Base-by-base conservation (phyloP, 2,888 invertebrate species). In the Cheilosia scutellata region DNA sequence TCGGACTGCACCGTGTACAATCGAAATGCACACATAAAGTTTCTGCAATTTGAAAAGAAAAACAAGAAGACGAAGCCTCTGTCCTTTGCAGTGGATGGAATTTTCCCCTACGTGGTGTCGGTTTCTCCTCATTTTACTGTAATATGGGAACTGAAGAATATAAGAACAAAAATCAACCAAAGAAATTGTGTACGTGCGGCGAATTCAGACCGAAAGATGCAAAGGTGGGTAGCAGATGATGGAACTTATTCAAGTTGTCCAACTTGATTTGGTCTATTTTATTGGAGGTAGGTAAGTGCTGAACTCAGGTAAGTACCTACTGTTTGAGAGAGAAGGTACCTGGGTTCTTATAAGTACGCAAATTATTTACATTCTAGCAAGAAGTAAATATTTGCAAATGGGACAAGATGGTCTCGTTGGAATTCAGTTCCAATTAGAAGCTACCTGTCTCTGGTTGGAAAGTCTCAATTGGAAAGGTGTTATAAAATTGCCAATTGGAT, bases 11-110 rank as follows among this genome's bases (percentile, higher is more conserved):
- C 37, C 37, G 70, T 71, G 74, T 76, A 70, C 71, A 87, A 68
- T 75, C 71, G 66, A 76, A 79, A 76, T 79, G 72, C 58, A 72
- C 63, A 72, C 86, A 82, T 68, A 83, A 71, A 87, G 83, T 72
- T 79, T 82, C 47, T 65, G 58, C 55, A 80, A 80, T 62, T 63
- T 44, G 6, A 20, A 58, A 65, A 63, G 51, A 5, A 63, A 47
- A 27, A n/a, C 37, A 65, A 63, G 53, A 11, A 47, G 31, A 13
- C 27, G 5, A 5, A 16, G 37, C 4, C 11, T 16, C n/a, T 33
- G 49, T 16, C 33, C 58, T 57, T 37, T 60, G 60, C 16, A 25
- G 31, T 49, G 37, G 25, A 27, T 25, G 13, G 29, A 42, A 7
- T n/a, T 11, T 62, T 31, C n/a, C 16, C 31, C 25, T 49, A 0